phyloP scores from a whole-genome alignment of 2,888 invertebrate species.

The Drosophila neotestacea region DNA sequence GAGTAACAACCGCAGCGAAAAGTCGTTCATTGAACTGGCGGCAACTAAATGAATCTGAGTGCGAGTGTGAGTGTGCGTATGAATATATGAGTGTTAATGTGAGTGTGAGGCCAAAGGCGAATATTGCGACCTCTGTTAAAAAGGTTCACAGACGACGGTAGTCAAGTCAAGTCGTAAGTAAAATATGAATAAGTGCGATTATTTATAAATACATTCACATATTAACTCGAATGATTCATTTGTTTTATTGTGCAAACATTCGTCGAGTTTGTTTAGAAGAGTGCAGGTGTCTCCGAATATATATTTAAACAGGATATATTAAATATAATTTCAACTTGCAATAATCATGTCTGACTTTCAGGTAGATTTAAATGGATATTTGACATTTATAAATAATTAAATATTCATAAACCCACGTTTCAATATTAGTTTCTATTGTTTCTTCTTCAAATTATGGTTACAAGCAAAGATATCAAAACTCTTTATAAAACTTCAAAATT shows the following conservation, averaged over 20 bases:
- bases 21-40: slow-evolving; percentile 66
- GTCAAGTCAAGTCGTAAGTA: slow-evolving; percentile 10
- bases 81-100: slow-evolving; percentile 1
- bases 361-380: too few species aligned
- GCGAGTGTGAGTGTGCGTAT: slow-evolving; percentile 10
- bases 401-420: too few species aligned
- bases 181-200: slow-evolving; percentile 1
- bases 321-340: too few species aligned
- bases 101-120: slow-evolving; percentile 23
- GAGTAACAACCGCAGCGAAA: slow-evolving; percentile 58
- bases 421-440: too few species aligned
- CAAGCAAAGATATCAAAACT: background rate
- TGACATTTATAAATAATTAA: too few species aligned
- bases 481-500: background rate
- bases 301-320: background rate
- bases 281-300: background rate
- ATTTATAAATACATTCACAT: slow-evolving; percentile 17
- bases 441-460: too few species aligned
- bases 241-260: background rate
- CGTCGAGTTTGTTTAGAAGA: background rate
- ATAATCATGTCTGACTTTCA: too few species aligned
- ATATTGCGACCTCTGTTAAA: slow-evolving; percentile 24
- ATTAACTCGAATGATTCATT: slow-evolving; percentile 32
- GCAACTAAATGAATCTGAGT: slow-evolving; percentile 30
- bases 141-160: slow-evolving; percentile 7